Conservation (phyloP, 2,797 vertebrate genomes). For the Enteromius viviparus region DNA sequence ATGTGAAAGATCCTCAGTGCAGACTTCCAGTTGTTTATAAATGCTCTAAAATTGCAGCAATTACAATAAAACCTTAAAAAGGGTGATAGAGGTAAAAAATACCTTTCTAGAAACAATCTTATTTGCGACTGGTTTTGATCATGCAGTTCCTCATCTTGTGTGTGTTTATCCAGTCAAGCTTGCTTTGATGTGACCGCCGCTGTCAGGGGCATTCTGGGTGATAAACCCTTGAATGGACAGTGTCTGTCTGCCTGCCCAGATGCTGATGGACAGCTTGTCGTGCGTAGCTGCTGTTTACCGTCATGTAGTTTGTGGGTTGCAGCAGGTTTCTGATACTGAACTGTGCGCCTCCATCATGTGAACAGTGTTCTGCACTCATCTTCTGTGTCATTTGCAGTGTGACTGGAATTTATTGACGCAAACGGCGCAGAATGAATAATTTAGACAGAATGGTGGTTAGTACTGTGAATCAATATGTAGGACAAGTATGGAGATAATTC, state of each 20-base stretch:
- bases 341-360: not conserved
- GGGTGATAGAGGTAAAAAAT: not conserved
- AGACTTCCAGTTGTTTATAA: not conserved
- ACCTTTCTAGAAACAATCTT: not conserved
- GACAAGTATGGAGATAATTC: constrained; percentile 16
- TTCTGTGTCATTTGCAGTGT: not conserved
- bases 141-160: not conserved
- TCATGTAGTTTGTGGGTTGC: constrained; percentile 15
- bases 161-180: constrained; percentile 19
- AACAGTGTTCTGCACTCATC: not conserved
- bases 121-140: not conserved
- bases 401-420: constrained; percentile 6
- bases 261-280: constrained; percentile 35
- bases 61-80: not conserved
- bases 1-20: not conserved
- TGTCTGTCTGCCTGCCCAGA: constrained; percentile 1
- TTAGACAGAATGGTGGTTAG: constrained; percentile 1
- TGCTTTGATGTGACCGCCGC: not conserved
- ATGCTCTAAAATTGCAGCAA: not conserved
- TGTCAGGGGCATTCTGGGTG: constrained; percentile 39
- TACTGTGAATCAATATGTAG: constrained; percentile 12
- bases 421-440: constrained; percentile 9
- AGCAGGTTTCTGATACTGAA: not conserved
- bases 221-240: constrained; percentile 31
- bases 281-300: constrained; percentile 13